phyloP scores from a whole-genome alignment of 2,113 vertebrate genomes.

The Sceloporus tristichus region DNA sequence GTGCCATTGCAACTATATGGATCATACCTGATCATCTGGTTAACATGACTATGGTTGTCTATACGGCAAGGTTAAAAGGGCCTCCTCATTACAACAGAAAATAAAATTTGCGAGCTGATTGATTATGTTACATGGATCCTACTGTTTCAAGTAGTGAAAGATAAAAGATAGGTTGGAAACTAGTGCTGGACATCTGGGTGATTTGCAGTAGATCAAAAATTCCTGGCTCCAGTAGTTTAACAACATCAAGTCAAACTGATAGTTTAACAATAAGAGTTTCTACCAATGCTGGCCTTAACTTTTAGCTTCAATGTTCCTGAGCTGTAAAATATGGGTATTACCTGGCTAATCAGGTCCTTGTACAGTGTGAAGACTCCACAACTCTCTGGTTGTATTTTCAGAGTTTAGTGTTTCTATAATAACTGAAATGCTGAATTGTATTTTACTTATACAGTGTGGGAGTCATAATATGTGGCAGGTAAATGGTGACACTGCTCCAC shows the following conservation, averaged over 20 bases:
- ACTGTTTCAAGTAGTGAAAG: neutral
- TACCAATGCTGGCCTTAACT: neutral
- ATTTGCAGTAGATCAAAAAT: neutral
- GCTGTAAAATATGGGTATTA: no score
- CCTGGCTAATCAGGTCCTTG: no score
- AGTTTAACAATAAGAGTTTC: neutral
- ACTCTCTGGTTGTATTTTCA: no score
- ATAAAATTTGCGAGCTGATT: neutral
- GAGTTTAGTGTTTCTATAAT: no score
- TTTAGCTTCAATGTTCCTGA: no score
- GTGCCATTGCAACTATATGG: neutral
- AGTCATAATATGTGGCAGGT: no score
- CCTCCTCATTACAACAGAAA: neutral
- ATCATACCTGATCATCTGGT: neutral
- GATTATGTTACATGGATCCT: neutral
- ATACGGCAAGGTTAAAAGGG: neutral
- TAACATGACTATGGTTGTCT: neutral
- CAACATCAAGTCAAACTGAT: neutral
- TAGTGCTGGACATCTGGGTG: neutral
- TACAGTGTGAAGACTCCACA: no score
- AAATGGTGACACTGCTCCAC: no score
- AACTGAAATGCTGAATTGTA: no score
- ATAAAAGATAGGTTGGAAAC: neutral
- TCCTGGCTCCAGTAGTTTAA: neutral
- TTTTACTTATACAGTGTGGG: no score